Base-by-base conservation (phyloP, 2,113 vertebrate genomes). In the Bujurquina vittata region DNA sequence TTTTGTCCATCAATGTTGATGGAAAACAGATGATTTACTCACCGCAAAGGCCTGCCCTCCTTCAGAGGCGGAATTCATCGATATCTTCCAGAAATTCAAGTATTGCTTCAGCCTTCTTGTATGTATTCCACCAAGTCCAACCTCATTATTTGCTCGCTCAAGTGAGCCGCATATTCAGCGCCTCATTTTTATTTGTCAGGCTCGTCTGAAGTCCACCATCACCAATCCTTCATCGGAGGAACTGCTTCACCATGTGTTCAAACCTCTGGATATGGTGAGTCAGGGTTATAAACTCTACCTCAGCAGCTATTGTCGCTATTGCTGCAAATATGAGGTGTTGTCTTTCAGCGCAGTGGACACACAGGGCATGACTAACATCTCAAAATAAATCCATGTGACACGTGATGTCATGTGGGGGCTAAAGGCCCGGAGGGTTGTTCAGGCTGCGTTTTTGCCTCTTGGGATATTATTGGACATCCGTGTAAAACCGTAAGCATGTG, bases 41-140 rank as follows among this genome's bases (percentile, higher is more conserved):
- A 89, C 94, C 1, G 82, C 94, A 11, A 94, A 95, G 72, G 96
- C 97, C 54, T 94, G 92, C 14, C 95, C 96, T 0, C 97, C 97
- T 2, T 83, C 91, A 3, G 94, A 96, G 76, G 96, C 94, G 5
- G 97, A 98, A 72, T 98, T 96, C 82, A 55, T 92, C 0, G 94
- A 96, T 2, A 93, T 96, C 85, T 96, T 97, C 78, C 96, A 96
- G 93, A 98, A 98, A 86, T 97, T 97, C 78, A 98, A 97, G 85
- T 98, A 98, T 59, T 95, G 95, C 94, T 97, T 98, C 92, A 95
- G 96, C 79, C 92, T 98, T 17, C 86, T 98, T 97, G 97, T 98
- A 91, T 92, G 97, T 91, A 75, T 75, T 26, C 49, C 82, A 3
- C 63, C 69, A 77, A 17, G 10, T 58, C 37, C 54, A 11, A 9